A percentile compares a stretch with the other conserved stretches of the same genome.
Evolutionary conservation across 2,888 invertebrate species (phyloP).

Genomic region (Parnassius apollo): DNA sequence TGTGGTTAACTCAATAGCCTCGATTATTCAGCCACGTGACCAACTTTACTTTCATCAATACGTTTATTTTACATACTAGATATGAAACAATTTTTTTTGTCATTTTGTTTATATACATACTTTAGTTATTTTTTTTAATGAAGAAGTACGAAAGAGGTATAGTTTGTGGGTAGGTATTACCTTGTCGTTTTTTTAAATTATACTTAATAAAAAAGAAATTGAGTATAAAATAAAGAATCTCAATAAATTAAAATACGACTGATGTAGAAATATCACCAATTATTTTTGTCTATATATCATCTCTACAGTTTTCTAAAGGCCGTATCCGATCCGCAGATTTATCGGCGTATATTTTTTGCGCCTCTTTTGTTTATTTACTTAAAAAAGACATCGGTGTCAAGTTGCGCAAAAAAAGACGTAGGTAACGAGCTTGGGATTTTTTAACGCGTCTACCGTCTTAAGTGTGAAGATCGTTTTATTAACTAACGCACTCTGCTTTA

Average conservation of each 20-base stretch:
- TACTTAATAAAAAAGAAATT: too few species aligned
- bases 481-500: constrained; percentile 1
- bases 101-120: too few species aligned
- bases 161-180: too few species aligned
- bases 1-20: constrained; percentile 2
- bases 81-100: too few species aligned
- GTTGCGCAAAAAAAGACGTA: constrained; percentile 53
- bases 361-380: constrained; percentile 55
- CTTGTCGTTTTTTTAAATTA: too few species aligned
- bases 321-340: constrained; percentile 53
- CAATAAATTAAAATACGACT: too few species aligned
- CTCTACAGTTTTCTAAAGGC: constrained; percentile 16
- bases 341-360: constrained; percentile 51
- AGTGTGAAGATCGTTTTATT: constrained; percentile 28
- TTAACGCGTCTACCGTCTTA: constrained; percentile 27
- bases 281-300: background rate
- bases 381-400: constrained; percentile 60
- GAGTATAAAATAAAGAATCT: too few species aligned
- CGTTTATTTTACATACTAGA: background rate
- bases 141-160: too few species aligned
- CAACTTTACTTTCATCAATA: background rate
- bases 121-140: too few species aligned
- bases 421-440: constrained; percentile 29
- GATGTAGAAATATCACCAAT: too few species aligned
- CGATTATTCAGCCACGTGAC: constrained; percentile 8